Evolutionary conservation across 2,113 vertebrate species (phyloP).

Genomic region (Orthonyx spaldingii): DNA sequence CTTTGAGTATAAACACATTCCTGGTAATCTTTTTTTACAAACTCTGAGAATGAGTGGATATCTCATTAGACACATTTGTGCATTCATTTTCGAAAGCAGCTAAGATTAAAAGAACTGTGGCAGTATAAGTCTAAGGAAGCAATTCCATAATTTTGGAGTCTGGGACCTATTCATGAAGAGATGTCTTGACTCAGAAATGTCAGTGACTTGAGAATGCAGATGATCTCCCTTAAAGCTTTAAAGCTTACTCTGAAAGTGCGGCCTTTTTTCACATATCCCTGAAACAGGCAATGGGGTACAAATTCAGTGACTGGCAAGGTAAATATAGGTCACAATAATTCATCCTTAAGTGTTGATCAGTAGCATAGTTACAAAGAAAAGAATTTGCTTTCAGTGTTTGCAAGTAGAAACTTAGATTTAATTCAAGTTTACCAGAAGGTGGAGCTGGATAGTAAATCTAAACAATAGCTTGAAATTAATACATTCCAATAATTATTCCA

Average conservation of each 20-base stretch:
- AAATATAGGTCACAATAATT: not conserved
- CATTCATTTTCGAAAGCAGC: not conserved
- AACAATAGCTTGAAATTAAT: slow-evolving; percentile 25
- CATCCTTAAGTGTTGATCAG: not conserved
- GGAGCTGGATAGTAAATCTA: slow-evolving; percentile 54
- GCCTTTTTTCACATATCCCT: not conserved
- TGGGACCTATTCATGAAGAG: not conserved
- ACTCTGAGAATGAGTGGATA: not conserved
- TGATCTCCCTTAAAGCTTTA: not conserved
- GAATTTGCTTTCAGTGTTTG: not conserved
- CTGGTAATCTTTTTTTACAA: not conserved
- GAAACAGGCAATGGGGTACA: not conserved
- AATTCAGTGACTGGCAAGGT: not conserved
- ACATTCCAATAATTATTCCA: not conserved
- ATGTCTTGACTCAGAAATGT: not conserved
- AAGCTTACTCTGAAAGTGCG: not conserved
- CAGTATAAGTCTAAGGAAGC: not conserved
- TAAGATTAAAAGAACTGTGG: not conserved
- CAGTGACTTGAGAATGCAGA: not conserved
- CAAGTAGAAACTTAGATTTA: not conserved
- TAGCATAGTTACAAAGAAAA: not conserved
- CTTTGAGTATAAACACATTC: not conserved
- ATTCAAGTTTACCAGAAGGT: slow-evolving; percentile 56
- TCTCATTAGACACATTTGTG: not conserved
- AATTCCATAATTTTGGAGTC: not conserved